Evolutionary conservation across 1,140 invertebrate genomes (phyloP), one percentile per base, ranked within the genome.

Genomic region (Aleiodes sp.): DNA sequence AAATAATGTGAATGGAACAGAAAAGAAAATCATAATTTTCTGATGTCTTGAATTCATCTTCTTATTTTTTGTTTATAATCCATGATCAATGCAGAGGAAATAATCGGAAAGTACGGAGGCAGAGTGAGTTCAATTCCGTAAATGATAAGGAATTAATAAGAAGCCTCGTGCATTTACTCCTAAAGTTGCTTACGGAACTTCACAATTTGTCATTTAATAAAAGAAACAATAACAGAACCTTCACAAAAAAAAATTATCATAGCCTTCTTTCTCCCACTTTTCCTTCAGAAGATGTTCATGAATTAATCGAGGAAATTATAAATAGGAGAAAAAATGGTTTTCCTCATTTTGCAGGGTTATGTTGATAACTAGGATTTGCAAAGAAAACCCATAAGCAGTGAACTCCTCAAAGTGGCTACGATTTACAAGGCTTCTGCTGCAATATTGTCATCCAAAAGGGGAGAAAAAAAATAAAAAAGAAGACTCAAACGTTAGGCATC

Each of bases 1-100:
- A 70, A 77, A 71, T 66, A 78, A 78, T 75, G 73, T 71, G 73
- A 77, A 78, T 80, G 78, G 71, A 80, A 80, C 78, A 80, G 76
- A 78, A 77, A 79, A 73, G 71, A 65, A 67, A 71, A 74, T 70
- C 29, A 68, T 70, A 73, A 70, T 65, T 69, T 71, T 37, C 46
- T 68, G 64, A 67, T 60, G 63, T 56, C 12, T 52, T 52, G 19
- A 52, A 9, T 16, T 21, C 46, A 10, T n/a, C n/a, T n/a, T n/a
- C n/a, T n/a, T n/a, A n/a, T n/a, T n/a, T n/a, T n/a, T n/a, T n/a
- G n/a, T n/a, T n/a, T 14, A 46, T 63, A 65, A 24, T 9, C 24
- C 33, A 60, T 67, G 56, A 43, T 21, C 26, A 67, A 67, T 67
- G 65, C 35, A 68, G 19, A 46, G 66, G 29, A 56, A 35, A 26